These are phyloP conservation scores for Phasia obesa DNA, from an alignment of 2,888 invertebrate species.

Conservation along the genomic window DNA sequence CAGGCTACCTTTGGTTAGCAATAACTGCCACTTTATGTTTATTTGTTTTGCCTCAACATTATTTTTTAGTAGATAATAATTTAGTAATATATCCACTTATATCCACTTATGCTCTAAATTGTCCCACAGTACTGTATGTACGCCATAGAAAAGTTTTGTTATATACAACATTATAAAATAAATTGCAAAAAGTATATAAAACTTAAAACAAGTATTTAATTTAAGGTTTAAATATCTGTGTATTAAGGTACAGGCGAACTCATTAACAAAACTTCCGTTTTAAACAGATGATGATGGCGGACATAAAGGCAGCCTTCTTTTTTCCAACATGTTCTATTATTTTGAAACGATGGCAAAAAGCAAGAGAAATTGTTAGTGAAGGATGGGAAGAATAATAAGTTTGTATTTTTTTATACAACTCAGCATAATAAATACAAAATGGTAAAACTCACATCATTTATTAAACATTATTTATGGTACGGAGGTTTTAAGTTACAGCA, in stretches of 20 bases:
- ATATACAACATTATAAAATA: constrained; percentile 23
- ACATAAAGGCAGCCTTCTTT: constrained; percentile 14
- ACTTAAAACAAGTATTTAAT: constrained; percentile 47
- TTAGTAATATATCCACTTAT: no score
- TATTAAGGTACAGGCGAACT: constrained; percentile 55
- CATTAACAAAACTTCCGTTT: constrained; percentile 69
- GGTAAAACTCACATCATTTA: constrained; percentile 63
- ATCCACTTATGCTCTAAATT: no score
- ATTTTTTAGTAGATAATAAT: no score
- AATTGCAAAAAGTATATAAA: constrained; percentile 40
- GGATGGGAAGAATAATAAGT: constrained; percentile 32
- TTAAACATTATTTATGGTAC: constrained; percentile 66
- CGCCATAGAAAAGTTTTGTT: constrained; percentile 6
- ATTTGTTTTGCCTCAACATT: no score
- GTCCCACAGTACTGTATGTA: constrained; percentile 1
- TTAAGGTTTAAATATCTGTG: constrained; percentile 45
- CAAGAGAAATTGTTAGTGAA: not conserved
- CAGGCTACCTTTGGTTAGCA: no score
- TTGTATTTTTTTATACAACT: not conserved
- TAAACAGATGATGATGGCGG: constrained; percentile 54
- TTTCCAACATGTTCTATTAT: constrained; percentile 32
- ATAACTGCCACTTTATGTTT: no score
- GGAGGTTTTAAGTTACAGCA: constrained; percentile 51
- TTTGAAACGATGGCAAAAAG: constrained; percentile 22
- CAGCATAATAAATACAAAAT: constrained; percentile 46